Evolutionary conservation across 2,113 vertebrate species (phyloP), one percentile per base, ranked within the genome.

Genomic region (Labeo catla): DNA sequence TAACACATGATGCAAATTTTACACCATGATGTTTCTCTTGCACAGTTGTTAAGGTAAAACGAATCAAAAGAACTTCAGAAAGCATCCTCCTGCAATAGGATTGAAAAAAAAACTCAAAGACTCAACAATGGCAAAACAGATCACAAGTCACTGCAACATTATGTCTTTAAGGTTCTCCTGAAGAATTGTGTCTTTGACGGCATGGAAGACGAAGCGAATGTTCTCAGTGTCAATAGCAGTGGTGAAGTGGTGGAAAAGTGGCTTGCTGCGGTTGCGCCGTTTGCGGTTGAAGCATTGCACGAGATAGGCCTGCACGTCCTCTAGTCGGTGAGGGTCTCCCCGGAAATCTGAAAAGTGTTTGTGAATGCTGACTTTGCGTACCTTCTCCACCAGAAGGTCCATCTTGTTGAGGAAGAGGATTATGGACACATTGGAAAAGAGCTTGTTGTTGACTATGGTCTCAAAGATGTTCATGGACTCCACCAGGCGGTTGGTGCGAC

Each of bases 391-490:
- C 66, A 99, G 96, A 87, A 99, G 96, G 93, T 99, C 98, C 84
- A 95, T 99, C 94, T 99, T 99, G 94, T 99, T 99, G 93, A 99
- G 98, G 93, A 99, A 99, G 45, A 99, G 96, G 93, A 99, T 99
- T 90, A 99, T 98, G 88, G 98, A 99, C 82, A 99, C 98, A 0
- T 97, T 98, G 88, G 96, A 95, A 94, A 99, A 99, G 85, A 99
- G 97, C 96, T 98, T 98, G 96, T 99, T 99, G 93, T 99, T 99
- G 90, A 99, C 97, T 59, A 99, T 99, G 19, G 98, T 99, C 95
- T 99, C 98, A 16, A 99, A 99, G 92, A 99, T 99, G 87, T 98
- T 99, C 98, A 99, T 99, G 65, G 98, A 98, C 91, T 99, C 98
- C 84, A 97, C 94, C 23, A 99, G 94, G 73, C 98, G 96, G 91